These are phyloP conservation scores for Perodicticus potto DNA, from an alignment of 2,797 vertebrate species.

Conservation along the genomic window DNA sequence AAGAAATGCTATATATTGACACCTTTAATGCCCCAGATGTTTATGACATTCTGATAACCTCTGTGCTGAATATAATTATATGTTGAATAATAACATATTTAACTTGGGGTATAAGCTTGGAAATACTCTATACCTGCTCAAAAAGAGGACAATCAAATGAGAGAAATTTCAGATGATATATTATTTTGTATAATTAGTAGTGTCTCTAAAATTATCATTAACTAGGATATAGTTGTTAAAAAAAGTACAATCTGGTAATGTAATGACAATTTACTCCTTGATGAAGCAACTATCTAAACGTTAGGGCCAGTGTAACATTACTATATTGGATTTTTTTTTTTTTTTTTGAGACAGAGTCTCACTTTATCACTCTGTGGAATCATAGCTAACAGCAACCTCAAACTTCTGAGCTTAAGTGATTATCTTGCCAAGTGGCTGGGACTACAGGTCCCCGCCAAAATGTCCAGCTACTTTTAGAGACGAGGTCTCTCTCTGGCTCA, in stretches of 20 bases:
- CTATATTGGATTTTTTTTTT: background rate
- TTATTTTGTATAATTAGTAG: background rate
- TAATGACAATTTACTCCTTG: background rate
- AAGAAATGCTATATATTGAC: background rate
- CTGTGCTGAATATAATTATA: background rate
- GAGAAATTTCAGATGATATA: background rate
- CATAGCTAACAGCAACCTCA: no score
- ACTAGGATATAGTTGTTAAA: background rate
- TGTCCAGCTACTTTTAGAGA: no score
- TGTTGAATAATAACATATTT: background rate
- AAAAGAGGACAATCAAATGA: background rate
- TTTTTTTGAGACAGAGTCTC: no score
- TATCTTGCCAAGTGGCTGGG: no score
- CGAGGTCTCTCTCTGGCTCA: no score
- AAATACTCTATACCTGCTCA: background rate
- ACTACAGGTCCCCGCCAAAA: no score
- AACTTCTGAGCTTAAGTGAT: no score
- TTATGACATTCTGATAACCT: constrained; percentile 18
- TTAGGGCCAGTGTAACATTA: background rate
- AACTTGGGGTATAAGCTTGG: background rate
- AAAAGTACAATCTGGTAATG: background rate
- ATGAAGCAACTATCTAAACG: background rate
- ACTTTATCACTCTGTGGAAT: no score
- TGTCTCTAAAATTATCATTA: background rate
- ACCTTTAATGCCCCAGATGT: background rate